Evolutionary conservation across 1,140 invertebrate species (phyloP), one percentile per base, ranked within the genome.

Genomic region (Drosophila tristis): DNA sequence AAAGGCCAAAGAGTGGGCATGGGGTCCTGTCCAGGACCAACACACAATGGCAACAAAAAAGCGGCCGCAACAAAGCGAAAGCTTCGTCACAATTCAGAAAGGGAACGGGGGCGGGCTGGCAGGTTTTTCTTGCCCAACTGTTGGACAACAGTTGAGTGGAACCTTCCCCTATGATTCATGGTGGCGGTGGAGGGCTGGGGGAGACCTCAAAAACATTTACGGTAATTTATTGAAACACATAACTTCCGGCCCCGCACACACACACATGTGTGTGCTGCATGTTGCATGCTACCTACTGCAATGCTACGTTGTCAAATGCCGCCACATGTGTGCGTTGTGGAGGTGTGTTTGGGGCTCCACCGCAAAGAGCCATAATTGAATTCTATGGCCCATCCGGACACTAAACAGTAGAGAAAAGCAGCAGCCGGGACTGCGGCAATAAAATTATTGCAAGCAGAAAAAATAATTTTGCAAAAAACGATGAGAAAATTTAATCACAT

Each of bases 151-250:
- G 55, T 57, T 63, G 48, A 49, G 43, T 49, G 55, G 13, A 66
- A 55, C 39, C 23, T 29, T 48, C 73, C 66, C 80, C 56, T 80
- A 9, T 35, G 73, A 80, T 81, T 72, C 68, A 81, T 62, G 55
- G 31, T 29, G 6, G 29, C 3, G 9, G 11, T 20, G 15, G 13
- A 11, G 23, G 31, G n/a, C 42, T 16, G 20, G 51, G 31, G 20
- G 31, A 54, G 11, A 54, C 31, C 45, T 13, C 57, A 59, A 59
- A 26, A 58, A 64, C 51, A 64, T 74, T 74, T 56, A 56, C 68
- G 51, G 58, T 74, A 63, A 74, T 74, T 74, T 74, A 73, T 74
- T 55, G 51, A 73, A 74, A 74, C 68, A 50, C 68, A 63, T 57
- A 63, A 74, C 68, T 50, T 74, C 68, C 68, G 58, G 16, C 11